A percentile compares a stretch with the other conserved stretches of the same genome.
These are phyloP conservation scores for Oreochromis tanganicae DNA, from an alignment of 2,113 vertebrate genomes.

Conservation along the genomic window DNA sequence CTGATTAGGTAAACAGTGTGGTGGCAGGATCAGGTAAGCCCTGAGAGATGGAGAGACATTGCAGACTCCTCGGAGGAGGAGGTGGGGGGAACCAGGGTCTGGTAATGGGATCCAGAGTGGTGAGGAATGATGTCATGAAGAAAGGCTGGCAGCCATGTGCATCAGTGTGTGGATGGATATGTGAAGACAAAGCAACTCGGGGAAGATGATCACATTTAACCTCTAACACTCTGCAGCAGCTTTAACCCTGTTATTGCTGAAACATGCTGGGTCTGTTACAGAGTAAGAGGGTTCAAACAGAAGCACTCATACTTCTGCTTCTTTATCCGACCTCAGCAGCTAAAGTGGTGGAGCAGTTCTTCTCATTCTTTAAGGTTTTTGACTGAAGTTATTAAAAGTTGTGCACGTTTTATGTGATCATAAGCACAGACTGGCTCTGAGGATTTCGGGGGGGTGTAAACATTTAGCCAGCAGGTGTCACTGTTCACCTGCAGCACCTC, in stretches of 20 bases:
- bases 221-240: neutral
- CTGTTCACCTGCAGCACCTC: slow-evolving; percentile 42
- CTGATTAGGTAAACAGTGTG: slow-evolving; percentile 38
- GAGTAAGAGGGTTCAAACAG: neutral
- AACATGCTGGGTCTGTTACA: neutral
- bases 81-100: neutral
- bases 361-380: neutral
- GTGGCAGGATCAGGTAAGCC: slow-evolving; percentile 14
- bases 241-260: neutral
- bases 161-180: slow-evolving; percentile 1
- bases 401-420: neutral
- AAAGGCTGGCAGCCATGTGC: slow-evolving; percentile 1
- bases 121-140: slow-evolving; percentile 52
- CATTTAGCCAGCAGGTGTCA: slow-evolving; percentile 55
- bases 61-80: neutral
- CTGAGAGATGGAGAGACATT: neutral
- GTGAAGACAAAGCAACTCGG: neutral
- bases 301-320: neutral
- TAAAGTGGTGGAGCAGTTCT: neutral
- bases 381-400: neutral
- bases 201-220: neutral
- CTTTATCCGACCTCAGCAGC: neutral
- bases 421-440: neutral
- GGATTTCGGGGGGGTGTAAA: neutral
- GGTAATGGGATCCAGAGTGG: slow-evolving; percentile 31